Base-by-base conservation (phyloP, 2,797 vertebrate genomes). In the Enteromius paludinosus region DNA sequence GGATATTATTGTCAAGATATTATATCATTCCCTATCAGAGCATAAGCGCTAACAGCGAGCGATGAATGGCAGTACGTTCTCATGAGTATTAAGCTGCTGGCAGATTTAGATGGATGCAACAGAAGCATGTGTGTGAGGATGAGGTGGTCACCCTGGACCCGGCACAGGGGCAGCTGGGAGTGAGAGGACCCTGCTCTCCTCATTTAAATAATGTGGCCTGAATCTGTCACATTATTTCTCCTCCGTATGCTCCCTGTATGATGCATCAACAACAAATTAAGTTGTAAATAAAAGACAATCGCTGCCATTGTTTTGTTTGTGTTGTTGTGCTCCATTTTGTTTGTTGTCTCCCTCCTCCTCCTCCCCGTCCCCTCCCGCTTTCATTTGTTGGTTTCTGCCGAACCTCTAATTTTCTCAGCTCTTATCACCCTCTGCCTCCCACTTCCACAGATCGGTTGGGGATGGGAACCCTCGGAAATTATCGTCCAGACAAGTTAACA, bases 141-240 rank as follows among this genome's bases (percentile, higher is more conserved):
- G 74, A 61, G 81, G 94, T 95, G 94, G 93, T 94, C 95, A 95
- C 92, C 93, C 88, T 93, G 93, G 95, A 96, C 93, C 93, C 92
- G 94, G 94, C 95, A 94, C 90, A 91, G 95, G 95, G 96, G 95
- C 97, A 97, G 96, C 96, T 98, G 96, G 95, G 93, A 90, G 92
- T 93, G 92, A 94, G 94, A 93, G 94, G 94, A 87, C 94, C 95
- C 95, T 95, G 94, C 95, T 93, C 92, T 93, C 93, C 96, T 99
- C 96, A 98, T 99, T 98, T 98, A 96, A 98, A 99, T 98, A 97
- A 96, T 96, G 96, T 95, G 97, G 95, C 97, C 97, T 97, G 96
- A 97, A 98, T 99, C 96, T 95, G 95, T 96, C 97, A 96, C 93
- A 96, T 95, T 95, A 94, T 94, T 92, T 95, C 97, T 94, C 92